Evolutionary conservation across 2,113 vertebrate species (phyloP).

Genomic region (Siniperca knerii): DNA sequence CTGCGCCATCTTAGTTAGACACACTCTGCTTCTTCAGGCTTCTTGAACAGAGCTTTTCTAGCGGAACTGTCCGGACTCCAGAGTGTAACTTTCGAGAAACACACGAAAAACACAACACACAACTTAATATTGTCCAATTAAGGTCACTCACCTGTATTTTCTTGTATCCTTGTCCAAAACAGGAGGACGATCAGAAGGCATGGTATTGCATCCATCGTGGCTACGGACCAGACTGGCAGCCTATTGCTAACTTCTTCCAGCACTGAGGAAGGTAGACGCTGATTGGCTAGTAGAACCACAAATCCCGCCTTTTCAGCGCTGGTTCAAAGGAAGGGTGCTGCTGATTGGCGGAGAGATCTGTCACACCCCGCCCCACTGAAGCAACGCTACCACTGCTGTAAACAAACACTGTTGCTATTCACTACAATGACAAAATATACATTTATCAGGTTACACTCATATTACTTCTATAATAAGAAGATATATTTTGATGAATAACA

Average conservation of each 20-base stretch:
- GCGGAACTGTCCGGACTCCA: neutral
- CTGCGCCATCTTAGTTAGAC: constrained; percentile 88
- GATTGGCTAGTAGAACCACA: constrained; percentile 70
- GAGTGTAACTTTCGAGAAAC: constrained; percentile 26
- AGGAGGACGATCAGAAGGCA: constrained; percentile 78
- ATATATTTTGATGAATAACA: neutral
- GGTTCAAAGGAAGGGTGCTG: neutral
- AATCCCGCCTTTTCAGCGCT: constrained; percentile 75
- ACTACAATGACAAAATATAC: constrained; percentile 1
- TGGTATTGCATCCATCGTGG: constrained; percentile 82
- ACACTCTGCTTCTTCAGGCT: constrained; percentile 74
- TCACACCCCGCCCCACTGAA: constrained; percentile 48
- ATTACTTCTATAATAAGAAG: neutral
- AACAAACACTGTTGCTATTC: constrained; percentile 71
- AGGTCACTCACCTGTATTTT: constrained; percentile 74
- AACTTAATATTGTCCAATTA: fast-evolving
- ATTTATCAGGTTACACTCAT: neutral
- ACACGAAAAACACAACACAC: neutral
- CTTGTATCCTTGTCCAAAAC: constrained; percentile 75
- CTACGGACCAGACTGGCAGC: constrained; percentile 77
- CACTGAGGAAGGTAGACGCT: constrained; percentile 32
- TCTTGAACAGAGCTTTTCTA: constrained; percentile 79
- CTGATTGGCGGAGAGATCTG: constrained; percentile 56
- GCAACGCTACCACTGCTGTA: constrained; percentile 59
- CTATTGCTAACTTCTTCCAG: constrained; percentile 75